Base-by-base conservation (phyloP, 2,113 vertebrate species). In the Aegithalos caudatus region DNA sequence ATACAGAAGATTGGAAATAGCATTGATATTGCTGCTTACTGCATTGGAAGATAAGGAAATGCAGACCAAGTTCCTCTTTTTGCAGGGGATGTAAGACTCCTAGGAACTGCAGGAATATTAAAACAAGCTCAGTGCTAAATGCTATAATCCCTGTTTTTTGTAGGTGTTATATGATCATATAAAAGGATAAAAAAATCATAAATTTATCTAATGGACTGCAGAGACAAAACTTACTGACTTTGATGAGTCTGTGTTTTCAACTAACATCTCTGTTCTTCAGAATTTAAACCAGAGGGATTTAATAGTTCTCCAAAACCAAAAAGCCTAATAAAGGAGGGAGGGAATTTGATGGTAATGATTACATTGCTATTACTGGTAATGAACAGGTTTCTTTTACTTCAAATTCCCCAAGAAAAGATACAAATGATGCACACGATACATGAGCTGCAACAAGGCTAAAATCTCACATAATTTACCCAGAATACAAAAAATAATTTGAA, bases 41-140 rank as follows among this genome's bases (percentile, higher is more conserved):
- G 87, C 61, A 77, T 3, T 81, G 44, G 48, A 92, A 93, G 88
- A 87, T 86, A 88, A 92, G 57, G 91, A 87, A 90, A 89, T 33
- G 53, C 70, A 95, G 54, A 89, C 53, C 66, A 91, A 78, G 24
- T 82, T 90, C 64, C 78, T 83, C 24, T 23, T 85, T 56, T 62
- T 73, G 38, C 64, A 90, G 47, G 20, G 14, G 38, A 47, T 27
- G 2, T 29, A 48, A 66, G 15, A 27, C 37, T 69, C 64, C 20
- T 11, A 60, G 25, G 58, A 91, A 72, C 35, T 51, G 33, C 56
- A 80, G 31, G 38, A 76, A 73, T 56, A 82, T 71, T 60, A 20
- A 76, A 85, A 61, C 25, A 35, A 65, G 61, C 44, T 69, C 33
- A 29, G 20, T 44, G 53, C 66, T 51, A 42, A n/a, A 27, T 11